Evolutionary conservation across 1,140 invertebrate genomes (phyloP).

Genomic region (Aphaenogaster floridana): DNA sequence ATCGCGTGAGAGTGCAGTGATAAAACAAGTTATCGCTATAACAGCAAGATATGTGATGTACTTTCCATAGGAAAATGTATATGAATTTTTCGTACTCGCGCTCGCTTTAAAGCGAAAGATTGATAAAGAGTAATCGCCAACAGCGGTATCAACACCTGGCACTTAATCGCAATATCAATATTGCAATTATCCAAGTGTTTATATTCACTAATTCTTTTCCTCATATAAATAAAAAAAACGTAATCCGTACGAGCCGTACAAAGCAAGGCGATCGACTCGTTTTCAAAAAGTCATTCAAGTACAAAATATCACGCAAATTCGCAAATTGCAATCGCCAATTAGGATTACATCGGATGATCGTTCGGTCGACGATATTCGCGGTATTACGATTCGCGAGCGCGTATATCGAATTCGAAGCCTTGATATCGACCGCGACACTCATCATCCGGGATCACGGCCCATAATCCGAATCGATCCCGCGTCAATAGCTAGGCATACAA

Average conservation of each 20-base stretch:
- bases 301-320: slow-evolving; percentile 29
- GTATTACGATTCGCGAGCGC: slow-evolving; percentile 11
- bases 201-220: neutral
- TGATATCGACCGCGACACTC: slow-evolving; percentile 41
- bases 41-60: slow-evolving; percentile 7
- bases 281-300: slow-evolving; percentile 14
- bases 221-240: neutral
- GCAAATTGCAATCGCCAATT: slow-evolving; percentile 46
- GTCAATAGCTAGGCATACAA: slow-evolving; percentile 34
- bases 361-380: slow-evolving; percentile 31
- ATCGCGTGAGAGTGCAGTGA: slow-evolving; percentile 40
- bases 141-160: slow-evolving; percentile 9
- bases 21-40: slow-evolving; percentile 47
- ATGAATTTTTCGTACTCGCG: slow-evolving; percentile 4
- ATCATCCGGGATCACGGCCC: slow-evolving; percentile 50
- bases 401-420: slow-evolving; percentile 30
- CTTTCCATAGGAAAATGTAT: slow-evolving; percentile 23
- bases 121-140: slow-evolving; percentile 11
- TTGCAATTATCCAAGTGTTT: neutral
- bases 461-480: slow-evolving; percentile 46
- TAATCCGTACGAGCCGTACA: neutral
- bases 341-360: slow-evolving; percentile 19
- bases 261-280: neutral
- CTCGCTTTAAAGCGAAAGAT: neutral
- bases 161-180: slow-evolving; percentile 26